Percentiles rank a stretch among this genome's conserved stretches.
These are phyloP conservation scores for Rambutsinella grinnellia DNA, from an alignment of 2,888 invertebrate species.

Conservation along the genomic window DNA sequence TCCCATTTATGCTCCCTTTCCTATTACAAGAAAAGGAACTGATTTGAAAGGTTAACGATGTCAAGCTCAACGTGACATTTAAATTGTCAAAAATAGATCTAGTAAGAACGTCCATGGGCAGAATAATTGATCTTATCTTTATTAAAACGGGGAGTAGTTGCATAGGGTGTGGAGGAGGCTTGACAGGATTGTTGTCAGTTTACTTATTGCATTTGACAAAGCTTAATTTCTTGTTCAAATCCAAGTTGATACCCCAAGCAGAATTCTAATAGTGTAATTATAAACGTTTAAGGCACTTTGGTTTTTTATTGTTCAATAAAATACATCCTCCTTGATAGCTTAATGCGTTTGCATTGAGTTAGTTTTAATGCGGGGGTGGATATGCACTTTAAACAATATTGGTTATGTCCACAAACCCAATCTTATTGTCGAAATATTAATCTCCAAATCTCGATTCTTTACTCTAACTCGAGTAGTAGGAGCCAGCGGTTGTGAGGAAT, in stretches of 20 bases:
- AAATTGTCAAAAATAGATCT: constrained; percentile 26
- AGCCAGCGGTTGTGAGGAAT: too few species aligned
- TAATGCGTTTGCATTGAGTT: neutral
- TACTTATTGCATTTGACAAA: too few species aligned
- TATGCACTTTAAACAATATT: neutral
- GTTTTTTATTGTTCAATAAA: constrained; percentile 39
- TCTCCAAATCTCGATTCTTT: neutral
- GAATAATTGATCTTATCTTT: too few species aligned
- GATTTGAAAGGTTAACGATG: constrained; percentile 29
- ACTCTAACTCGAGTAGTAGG: too few species aligned
- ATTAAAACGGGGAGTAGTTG: too few species aligned
- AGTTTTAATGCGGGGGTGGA: neutral
- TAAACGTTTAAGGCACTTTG: constrained; percentile 23
- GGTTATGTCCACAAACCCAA: neutral
- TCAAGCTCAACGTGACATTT: constrained; percentile 41
- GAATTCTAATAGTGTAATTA: too few species aligned
- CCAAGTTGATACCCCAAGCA: too few species aligned
- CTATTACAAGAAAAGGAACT: neutral
- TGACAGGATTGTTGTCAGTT: too few species aligned
- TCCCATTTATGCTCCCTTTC: neutral
- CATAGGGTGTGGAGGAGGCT: too few species aligned
- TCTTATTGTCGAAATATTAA: neutral
- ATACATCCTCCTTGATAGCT: constrained; percentile 34
- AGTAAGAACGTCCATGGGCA: too few species aligned
- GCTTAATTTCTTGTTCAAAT: too few species aligned